phyloP scores from a whole-genome alignment of 2,888 invertebrate species.

The Hydrotaea diabolus region DNA sequence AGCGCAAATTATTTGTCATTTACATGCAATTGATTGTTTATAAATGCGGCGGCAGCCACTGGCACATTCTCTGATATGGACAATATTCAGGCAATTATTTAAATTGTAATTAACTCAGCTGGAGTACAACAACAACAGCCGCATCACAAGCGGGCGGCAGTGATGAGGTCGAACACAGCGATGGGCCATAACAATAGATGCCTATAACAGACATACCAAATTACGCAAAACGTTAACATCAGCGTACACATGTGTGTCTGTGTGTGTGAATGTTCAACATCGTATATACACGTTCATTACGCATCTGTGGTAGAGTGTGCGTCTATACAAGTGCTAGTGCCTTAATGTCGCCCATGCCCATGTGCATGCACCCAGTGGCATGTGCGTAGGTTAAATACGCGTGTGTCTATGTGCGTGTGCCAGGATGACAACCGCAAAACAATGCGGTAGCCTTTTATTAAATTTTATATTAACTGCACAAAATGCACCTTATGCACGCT shows the following conservation, averaged over 20 bases:
- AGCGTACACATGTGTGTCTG: background rate
- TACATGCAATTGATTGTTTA: constrained; percentile 56
- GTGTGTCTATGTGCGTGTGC: constrained; percentile 19
- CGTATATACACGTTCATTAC: constrained; percentile 14
- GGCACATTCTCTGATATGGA: constrained; percentile 39
- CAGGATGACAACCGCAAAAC: constrained; percentile 60
- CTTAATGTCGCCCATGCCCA: background rate
- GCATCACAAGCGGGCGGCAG: background rate
- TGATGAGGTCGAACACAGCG: background rate
- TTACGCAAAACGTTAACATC: background rate
- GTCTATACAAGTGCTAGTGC: background rate
- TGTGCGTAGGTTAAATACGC: background rate
- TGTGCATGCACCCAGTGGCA: constrained; percentile 2
- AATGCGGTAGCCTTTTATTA: constrained; percentile 62
- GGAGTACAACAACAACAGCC: constrained; percentile 15
- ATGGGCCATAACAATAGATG: constrained; percentile 25
- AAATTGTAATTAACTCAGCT: constrained; percentile 67
- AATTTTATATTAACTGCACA: constrained; percentile 64
- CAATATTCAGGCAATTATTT: constrained; percentile 65
- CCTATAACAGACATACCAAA: constrained; percentile 26
- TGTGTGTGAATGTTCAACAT: background rate
- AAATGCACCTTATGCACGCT: constrained; percentile 23
- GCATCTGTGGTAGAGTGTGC: constrained; percentile 14
- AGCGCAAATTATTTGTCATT: constrained; percentile 64
- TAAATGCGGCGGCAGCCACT: constrained; percentile 13